Conservation (phyloP, 1,140 invertebrate species). For the Tetramorium parvispinum region DNA sequence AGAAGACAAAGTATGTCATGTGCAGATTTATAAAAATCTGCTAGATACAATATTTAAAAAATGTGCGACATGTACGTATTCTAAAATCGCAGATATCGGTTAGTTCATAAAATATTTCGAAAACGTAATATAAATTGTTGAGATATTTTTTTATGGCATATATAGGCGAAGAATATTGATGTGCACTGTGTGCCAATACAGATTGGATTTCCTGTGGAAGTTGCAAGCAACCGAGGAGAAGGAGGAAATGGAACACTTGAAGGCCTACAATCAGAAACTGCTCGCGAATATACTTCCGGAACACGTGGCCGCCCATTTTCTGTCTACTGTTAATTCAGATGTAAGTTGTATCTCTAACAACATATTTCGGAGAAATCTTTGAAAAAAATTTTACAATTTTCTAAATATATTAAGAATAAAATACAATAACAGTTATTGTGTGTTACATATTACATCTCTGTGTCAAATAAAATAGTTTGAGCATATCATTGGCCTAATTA, state of each 20-base stretch:
- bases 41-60: neutral
- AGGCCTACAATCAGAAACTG: slow-evolving; percentile 96
- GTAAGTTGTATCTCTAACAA: slow-evolving; percentile 86
- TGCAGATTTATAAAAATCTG: neutral
- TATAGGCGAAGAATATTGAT: slow-evolving; percentile 1
- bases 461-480: neutral
- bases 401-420: neutral
- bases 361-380: neutral
- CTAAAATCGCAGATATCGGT: neutral
- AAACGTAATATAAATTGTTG: neutral
- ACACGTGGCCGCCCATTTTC: slow-evolving; percentile 97
- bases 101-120: neutral
- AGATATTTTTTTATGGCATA: neutral
- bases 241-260: slow-evolving; percentile 97
- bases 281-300: slow-evolving; percentile 97
- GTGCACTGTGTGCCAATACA: slow-evolving; percentile 9
- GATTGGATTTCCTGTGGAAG: slow-evolving; percentile 97
- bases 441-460: neutral
- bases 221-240: slow-evolving; percentile 96
- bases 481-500: neutral
- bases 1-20: too few relatives aligned
- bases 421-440: neutral
- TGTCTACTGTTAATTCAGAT: slow-evolving; percentile 92
- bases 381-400: neutral
- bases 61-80: neutral